A percentile compares a stretch with the other conserved stretches of the same genome.
Evolutionary conservation across 2,888 invertebrate genomes (phyloP).

Genomic region (Sinotaia quadrata): DNA sequence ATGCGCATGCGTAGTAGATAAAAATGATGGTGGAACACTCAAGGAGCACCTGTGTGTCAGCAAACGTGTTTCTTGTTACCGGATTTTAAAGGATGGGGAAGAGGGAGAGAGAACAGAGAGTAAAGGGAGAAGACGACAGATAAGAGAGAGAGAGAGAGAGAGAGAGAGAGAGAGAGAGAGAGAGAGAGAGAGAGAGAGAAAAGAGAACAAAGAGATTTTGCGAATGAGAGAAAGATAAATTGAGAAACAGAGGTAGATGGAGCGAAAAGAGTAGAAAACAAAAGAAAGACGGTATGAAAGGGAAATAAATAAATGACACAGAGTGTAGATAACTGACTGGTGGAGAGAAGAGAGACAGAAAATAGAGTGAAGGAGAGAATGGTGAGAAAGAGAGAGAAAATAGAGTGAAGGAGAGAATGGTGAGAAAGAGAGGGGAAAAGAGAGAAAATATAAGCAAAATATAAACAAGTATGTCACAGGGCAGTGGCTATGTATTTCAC

Average conservation of each 20-base stretch:
- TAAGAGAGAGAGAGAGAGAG: neutral
- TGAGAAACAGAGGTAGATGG: neutral
- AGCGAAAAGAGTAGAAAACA: neutral
- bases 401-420: too few species aligned
- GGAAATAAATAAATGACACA: neutral
- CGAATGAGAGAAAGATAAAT: neutral
- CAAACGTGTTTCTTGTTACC: too few species aligned
- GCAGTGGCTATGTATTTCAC: too few species aligned
- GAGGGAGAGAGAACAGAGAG: neutral
- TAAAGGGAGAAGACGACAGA: neutral
- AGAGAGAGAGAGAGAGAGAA: too few species aligned
- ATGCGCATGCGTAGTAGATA: too few species aligned
- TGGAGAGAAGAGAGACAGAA: neutral
- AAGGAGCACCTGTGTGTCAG: too few species aligned
- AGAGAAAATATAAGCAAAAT: too few species aligned
- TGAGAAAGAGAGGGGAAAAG: too few species aligned
- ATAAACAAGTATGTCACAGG: too few species aligned
- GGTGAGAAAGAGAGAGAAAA: too few species aligned
- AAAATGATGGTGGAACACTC: too few species aligned
- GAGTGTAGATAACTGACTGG: neutral
- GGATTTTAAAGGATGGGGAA: too few species aligned
- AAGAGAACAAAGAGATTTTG: neutral
- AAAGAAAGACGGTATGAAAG: neutral
- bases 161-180: neutral
- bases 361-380: neutral